A percentile compares a stretch with the other conserved stretches of the same genome.
Evolutionary conservation across 1,140 invertebrate species (phyloP).

Genomic region (Rhopalosiphum padi): DNA sequence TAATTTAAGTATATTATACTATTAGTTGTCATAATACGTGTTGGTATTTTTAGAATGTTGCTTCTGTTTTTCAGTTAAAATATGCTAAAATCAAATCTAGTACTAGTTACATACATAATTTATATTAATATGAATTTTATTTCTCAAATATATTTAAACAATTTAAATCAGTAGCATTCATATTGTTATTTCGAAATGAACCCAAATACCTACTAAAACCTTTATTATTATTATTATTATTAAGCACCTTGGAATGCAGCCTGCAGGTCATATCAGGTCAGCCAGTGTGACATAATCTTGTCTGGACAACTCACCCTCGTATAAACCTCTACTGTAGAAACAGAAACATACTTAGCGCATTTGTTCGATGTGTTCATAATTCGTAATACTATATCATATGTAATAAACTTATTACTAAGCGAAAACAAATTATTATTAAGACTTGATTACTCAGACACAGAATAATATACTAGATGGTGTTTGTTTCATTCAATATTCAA

Average conservation of each 20-base stretch:
- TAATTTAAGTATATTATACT: neutral
- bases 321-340: conserved; percentile 23
- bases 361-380: conserved; percentile 4
- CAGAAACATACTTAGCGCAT: neutral
- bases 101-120: neutral
- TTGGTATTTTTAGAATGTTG: conserved; percentile 12
- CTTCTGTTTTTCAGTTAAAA: neutral
- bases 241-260: conserved; percentile 50
- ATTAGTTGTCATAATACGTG: neutral
- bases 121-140: conserved; percentile 8
- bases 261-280: conserved; percentile 48
- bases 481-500: neutral
- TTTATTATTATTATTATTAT: neutral
- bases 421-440: conserved; percentile 10
- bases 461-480: neutral
- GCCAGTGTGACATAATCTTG: conserved; percentile 46
- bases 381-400: neutral
- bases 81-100: neutral
- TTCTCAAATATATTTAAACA: neutral
- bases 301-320: conserved; percentile 33
- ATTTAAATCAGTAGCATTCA: neutral
- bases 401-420: neutral
- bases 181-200: neutral
- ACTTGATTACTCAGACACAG: neutral
- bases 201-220: neutral